Conservation (phyloP, 1,140 invertebrate species). For the Sminthurides bifidus region DNA sequence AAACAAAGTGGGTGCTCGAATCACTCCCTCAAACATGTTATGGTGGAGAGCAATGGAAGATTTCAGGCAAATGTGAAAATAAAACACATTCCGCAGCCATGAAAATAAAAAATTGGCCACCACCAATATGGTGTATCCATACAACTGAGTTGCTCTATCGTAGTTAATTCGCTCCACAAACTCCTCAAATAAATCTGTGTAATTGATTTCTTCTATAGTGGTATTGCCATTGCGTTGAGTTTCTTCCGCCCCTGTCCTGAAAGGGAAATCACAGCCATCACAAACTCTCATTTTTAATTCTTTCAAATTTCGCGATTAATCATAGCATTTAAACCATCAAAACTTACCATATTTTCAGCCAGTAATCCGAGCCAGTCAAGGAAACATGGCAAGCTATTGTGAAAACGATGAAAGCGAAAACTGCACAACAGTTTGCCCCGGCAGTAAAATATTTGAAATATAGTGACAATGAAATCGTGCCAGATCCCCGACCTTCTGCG, state of each 20-base stretch:
- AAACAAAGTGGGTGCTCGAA: constrained; percentile 64
- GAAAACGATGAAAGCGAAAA: constrained; percentile 16
- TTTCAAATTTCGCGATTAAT: too few relatives aligned
- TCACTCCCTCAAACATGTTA: constrained; percentile 62
- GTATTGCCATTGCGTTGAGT: constrained; percentile 15
- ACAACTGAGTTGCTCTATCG: constrained; percentile 37
- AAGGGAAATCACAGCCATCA: too few relatives aligned
- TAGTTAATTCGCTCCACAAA: too few relatives aligned
- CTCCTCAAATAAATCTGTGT: background rate
- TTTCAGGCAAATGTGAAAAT: constrained; percentile 69
- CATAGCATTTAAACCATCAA: background rate
- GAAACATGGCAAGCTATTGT: constrained; percentile 22
- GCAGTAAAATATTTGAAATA: constrained; percentile 27
- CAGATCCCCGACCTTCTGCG: constrained; percentile 16
- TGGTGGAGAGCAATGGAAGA: constrained; percentile 62
- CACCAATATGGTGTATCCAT: constrained; percentile 43
- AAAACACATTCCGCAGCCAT: constrained; percentile 48
- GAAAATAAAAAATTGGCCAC: constrained; percentile 36
- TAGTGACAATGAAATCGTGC: constrained; percentile 9
- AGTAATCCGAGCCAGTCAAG: constrained; percentile 29
- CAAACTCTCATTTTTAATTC: too few relatives aligned
- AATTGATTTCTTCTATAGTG: constrained; percentile 14
- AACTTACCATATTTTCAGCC: constrained; percentile 27
- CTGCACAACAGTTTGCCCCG: constrained; percentile 10
- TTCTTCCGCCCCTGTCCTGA: too few relatives aligned